Conservation (phyloP, 2,888 invertebrate species). For the Hyalella azteca region DNA sequence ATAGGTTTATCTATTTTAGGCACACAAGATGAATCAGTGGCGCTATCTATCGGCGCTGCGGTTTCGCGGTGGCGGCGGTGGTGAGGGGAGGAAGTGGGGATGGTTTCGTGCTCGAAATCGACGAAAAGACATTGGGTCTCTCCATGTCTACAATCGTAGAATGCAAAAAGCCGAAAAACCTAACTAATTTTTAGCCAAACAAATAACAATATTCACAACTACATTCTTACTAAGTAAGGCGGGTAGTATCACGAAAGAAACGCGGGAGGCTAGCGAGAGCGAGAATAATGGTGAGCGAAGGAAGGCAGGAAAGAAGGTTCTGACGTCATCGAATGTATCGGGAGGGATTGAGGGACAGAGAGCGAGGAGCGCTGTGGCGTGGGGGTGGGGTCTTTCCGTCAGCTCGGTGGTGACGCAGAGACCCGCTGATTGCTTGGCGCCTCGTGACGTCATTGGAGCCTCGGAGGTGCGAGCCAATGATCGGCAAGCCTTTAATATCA, state of each 20-base stretch:
- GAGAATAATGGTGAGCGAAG: not conserved
- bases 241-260: too few species aligned
- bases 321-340: not conserved
- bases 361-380: not conserved
- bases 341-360: too few species aligned
- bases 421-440: not conserved
- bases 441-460: not conserved
- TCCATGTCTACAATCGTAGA: too few species aligned
- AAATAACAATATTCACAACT: too few species aligned
- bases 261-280: too few species aligned
- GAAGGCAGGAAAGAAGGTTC: not conserved
- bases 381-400: not conserved
- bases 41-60: constrained; percentile 18
- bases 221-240: too few species aligned
- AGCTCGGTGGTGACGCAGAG: not conserved
- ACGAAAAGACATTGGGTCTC: constrained; percentile 4
- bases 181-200: too few species aligned
- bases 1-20: constrained; percentile 1
- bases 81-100: not conserved
- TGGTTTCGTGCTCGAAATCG: not conserved
- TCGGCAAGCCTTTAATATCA: not conserved
- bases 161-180: too few species aligned
- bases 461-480: not conserved
- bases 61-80: not conserved
- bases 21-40: not conserved